Evolutionary conservation across 2,888 invertebrate species (phyloP).

Genomic region (Phorcus lineatus): DNA sequence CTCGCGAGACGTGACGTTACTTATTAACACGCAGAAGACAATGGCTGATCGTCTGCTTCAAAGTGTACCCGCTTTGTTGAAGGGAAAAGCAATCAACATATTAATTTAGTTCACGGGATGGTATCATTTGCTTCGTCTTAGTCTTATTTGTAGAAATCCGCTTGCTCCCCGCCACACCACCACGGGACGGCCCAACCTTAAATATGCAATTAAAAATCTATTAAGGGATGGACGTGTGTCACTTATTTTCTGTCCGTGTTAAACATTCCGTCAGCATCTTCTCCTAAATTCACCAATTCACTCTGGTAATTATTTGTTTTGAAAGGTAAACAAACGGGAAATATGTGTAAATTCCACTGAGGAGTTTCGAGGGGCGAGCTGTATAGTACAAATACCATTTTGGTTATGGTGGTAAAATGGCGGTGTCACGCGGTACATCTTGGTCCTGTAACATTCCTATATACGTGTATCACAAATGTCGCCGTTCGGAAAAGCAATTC

Average conservation of each 20-base stretch:
- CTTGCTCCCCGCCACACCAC: not conserved
- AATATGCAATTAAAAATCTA: constrained; percentile 13
- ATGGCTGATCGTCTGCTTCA: not conserved
- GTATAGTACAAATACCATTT: not conserved
- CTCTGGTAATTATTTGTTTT: constrained; percentile 10
- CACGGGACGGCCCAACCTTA: not conserved
- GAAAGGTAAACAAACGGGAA: not conserved
- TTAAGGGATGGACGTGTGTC: not conserved
- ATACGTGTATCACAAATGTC: not conserved
- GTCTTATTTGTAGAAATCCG: not conserved
- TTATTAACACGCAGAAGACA: constrained; percentile 14
- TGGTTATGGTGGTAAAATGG: not conserved
- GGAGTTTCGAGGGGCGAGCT: not conserved
- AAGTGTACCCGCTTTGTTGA: not conserved
- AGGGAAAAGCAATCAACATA: not conserved
- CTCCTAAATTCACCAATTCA: not conserved
- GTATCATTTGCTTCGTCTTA: constrained; percentile 2
- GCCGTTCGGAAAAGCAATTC: not conserved
- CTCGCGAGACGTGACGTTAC: constrained; percentile 6
- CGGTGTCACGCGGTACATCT: not conserved
- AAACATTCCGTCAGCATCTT: constrained; percentile 2
- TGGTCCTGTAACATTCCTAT: not conserved
- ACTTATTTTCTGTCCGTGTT: not conserved
- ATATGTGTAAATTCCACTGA: constrained; percentile 8
- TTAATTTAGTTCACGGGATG: constrained; percentile 7